These are phyloP conservation scores for Ichneumon xanthorius DNA, from an alignment of 2,888 invertebrate genomes.

Conservation along the genomic window DNA sequence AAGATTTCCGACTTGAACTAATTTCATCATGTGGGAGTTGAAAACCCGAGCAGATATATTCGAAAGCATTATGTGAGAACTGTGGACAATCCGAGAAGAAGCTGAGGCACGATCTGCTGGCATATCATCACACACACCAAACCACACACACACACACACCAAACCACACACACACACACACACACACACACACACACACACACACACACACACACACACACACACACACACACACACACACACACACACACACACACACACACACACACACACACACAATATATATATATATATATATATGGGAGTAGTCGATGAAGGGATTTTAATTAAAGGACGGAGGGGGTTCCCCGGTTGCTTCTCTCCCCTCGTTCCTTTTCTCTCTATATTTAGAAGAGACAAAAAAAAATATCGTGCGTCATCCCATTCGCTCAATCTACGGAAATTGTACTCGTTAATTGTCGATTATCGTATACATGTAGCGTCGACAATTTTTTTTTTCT, in stretches of 20 bases:
- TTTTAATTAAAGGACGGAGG: slow-evolving; percentile 64
- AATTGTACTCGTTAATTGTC: slow-evolving; percentile 66
- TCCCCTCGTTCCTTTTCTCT: slow-evolving; percentile 35
- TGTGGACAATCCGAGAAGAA: slow-evolving; percentile 42
- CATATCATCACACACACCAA: background rate
- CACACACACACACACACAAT: background rate
- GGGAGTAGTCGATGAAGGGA: slow-evolving; percentile 58
- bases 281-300: no score
- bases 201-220: slow-evolving; percentile 2
- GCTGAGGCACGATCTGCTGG: slow-evolving; percentile 21
- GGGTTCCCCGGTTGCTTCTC: slow-evolving; percentile 14
- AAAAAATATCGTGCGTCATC: slow-evolving; percentile 61
- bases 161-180: no score
- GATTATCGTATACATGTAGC: slow-evolving; percentile 37
- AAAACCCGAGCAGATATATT: background rate
- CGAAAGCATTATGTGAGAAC: background rate
- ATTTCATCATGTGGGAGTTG: background rate
- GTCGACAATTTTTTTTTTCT: background rate
- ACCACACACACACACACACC: no score
- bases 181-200: background rate
- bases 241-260: background rate
- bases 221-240: background rate
- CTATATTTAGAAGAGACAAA: slow-evolving; percentile 58
- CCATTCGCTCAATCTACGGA: slow-evolving; percentile 66
- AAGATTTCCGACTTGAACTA: background rate